These are phyloP conservation scores for Sycophaga agraensis DNA, from an alignment of 1,140 invertebrate species.

Conservation along the genomic window DNA sequence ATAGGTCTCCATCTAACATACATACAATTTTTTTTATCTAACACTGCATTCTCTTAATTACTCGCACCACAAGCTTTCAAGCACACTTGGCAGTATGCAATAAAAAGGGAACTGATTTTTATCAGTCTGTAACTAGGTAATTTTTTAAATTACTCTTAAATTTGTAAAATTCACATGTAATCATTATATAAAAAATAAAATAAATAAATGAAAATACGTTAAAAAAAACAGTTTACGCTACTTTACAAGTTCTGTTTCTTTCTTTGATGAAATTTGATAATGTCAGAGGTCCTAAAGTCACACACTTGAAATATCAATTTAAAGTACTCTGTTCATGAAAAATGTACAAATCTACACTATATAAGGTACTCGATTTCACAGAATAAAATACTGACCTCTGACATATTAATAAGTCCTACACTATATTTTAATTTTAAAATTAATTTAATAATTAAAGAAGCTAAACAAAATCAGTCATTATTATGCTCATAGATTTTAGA, in stretches of 20 bases:
- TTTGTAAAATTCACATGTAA: constrained; percentile 3
- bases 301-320: not conserved
- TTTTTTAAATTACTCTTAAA: constrained; percentile 8
- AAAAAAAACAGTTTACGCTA: constrained; percentile 21
- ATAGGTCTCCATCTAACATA: constrained; percentile 6
- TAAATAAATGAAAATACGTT: constrained; percentile 5
- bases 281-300: not conserved
- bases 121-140: constrained; percentile 4
- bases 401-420: no score
- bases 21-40: constrained; percentile 31
- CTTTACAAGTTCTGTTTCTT: constrained; percentile 1
- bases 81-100: constrained; percentile 32
- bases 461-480: constrained; percentile 18
- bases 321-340: not conserved
- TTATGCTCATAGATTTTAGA: constrained; percentile 9
- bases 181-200: constrained; percentile 1
- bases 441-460: no score
- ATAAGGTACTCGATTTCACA: no score
- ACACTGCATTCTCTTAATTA: constrained; percentile 33
- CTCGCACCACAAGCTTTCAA: constrained; percentile 36
- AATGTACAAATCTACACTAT: no score
- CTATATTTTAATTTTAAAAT: no score
- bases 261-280: not conserved
- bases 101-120: constrained; percentile 3
- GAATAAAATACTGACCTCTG: no score